phyloP scores from a whole-genome alignment of 2,888 invertebrate species.

The Chymomyza amoena region DNA sequence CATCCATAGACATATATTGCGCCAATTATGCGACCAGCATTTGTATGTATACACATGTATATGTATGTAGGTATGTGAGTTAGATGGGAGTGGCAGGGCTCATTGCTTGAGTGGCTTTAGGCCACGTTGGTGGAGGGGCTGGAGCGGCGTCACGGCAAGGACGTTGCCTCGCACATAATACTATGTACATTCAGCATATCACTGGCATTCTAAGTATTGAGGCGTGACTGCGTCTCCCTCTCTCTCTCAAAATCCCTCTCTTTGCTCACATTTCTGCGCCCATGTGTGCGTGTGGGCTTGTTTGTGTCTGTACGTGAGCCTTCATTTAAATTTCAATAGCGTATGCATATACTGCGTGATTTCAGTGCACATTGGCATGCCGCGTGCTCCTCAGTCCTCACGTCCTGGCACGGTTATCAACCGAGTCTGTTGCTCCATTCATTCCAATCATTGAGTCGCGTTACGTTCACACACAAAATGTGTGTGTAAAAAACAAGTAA shows the following conservation, averaged over 20 bases:
- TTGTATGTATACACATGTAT: background rate
- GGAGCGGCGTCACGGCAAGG: background rate
- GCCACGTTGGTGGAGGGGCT: background rate
- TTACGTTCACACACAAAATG: slow-evolving; percentile 3
- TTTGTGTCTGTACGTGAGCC: slow-evolving; percentile 23
- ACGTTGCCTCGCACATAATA: slow-evolving; percentile 43
- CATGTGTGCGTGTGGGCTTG: slow-evolving; percentile 10
- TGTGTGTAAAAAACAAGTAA: background rate
- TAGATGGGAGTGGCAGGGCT: background rate
- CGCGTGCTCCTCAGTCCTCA: background rate
- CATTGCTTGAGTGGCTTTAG: slow-evolving; percentile 31
- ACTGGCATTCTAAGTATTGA: slow-evolving; percentile 13
- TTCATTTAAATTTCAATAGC: slow-evolving; percentile 73
- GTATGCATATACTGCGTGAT: slow-evolving; percentile 65
- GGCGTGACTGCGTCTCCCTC: background rate
- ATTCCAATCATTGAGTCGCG: slow-evolving; percentile 47
- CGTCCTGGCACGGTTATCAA: slow-evolving; percentile 5
- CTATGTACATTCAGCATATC: slow-evolving; percentile 38
- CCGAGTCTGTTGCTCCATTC: slow-evolving; percentile 4
- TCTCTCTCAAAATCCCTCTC: background rate
- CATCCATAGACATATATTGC: background rate
- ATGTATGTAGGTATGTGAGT: background rate
- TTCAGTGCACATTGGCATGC: slow-evolving; percentile 50
- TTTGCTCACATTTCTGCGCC: background rate
- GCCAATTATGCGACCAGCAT: slow-evolving; percentile 51